Conservation (phyloP, 2,113 vertebrate species). For the Cardinalis cardinalis region DNA sequence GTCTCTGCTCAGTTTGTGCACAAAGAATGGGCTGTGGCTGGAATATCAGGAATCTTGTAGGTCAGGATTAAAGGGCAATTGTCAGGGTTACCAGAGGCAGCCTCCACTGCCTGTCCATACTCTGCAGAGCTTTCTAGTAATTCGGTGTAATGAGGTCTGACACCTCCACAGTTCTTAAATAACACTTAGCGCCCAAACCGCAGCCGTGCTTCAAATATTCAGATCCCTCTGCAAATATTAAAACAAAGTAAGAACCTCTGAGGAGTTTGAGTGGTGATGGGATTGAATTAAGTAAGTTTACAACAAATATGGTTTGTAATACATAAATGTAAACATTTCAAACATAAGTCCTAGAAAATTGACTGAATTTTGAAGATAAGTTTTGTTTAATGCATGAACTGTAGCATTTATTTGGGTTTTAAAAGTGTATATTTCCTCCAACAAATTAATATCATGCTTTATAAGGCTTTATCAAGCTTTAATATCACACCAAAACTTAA, state of each 20-base stretch:
- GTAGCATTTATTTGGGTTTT: neutral
- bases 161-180: conserved; percentile 5
- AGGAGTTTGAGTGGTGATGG: neutral
- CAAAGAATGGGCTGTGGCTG: conserved; percentile 26
- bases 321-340: neutral
- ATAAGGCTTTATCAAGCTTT: neutral
- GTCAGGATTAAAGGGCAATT: conserved; percentile 59
- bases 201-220: neutral
- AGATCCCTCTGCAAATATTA: neutral
- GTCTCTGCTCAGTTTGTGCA: neutral
- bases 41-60: conserved; percentile 63
- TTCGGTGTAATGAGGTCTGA: neutral
- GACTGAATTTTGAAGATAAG: neutral
- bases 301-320: neutral
- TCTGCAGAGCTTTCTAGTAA: neutral
- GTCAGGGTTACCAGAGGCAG: conserved; percentile 50
- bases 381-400: neutral
- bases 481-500: neutral
- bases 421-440: neutral
- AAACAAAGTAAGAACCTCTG: neutral
- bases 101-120: neutral
- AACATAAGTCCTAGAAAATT: neutral
- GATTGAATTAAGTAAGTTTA: neutral
- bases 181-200: neutral
- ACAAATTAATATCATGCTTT: neutral